Percentiles rank a stretch among this genome's conserved stretches.
Conservation (phyloP, 2,113 vertebrate species). For the Peromyscus polionotus region DNA sequence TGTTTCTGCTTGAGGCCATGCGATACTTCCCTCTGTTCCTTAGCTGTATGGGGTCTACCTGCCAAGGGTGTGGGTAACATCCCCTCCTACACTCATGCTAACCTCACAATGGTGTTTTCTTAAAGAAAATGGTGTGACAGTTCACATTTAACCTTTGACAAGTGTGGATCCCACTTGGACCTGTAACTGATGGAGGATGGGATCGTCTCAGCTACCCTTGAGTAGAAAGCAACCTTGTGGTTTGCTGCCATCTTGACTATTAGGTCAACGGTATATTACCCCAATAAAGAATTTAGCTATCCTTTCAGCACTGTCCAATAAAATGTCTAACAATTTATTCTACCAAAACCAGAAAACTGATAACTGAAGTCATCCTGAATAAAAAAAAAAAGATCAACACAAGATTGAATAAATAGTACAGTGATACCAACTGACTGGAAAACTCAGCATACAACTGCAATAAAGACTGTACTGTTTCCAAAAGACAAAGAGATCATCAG, state of each 20-base stretch:
- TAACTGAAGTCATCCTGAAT: neutral
- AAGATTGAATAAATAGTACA: neutral
- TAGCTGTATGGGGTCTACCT: neutral
- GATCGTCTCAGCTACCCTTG: neutral
- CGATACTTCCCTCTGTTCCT: neutral
- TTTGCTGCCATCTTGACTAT: neutral
- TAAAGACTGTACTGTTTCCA: neutral
- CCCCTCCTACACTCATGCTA: no score
- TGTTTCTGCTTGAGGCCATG: neutral
- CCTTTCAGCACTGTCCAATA: neutral
- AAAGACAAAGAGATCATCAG: neutral
- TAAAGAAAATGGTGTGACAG: no score
- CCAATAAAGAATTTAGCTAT: neutral
- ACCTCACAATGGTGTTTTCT: no score
- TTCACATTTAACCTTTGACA: no score
- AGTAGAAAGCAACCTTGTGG: neutral
- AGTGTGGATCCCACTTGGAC: no score
- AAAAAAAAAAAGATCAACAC: neutral
- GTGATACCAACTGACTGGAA: neutral
- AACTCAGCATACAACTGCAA: neutral
- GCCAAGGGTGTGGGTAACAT: neutral
- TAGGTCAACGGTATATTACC: neutral
- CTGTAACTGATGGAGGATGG: neutral
- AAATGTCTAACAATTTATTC: neutral
- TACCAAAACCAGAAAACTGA: neutral